These are phyloP conservation scores for Myrmecobius fasciatus DNA, from an alignment of 2,113 vertebrate genomes.

Conservation along the genomic window DNA sequence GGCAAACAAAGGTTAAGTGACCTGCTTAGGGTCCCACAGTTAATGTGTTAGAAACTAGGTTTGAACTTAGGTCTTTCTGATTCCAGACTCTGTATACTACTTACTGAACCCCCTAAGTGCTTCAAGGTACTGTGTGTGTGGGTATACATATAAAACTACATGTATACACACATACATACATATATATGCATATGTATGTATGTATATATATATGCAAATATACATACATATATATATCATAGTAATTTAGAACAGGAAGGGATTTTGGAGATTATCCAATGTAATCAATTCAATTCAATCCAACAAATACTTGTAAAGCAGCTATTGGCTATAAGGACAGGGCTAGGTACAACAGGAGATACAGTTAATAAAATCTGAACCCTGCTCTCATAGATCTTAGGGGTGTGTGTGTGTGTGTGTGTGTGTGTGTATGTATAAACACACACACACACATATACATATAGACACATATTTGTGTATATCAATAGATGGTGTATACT, in stretches of 20 bases:
- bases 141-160: too few relatives aligned
- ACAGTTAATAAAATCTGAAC: neutral
- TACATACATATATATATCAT: neutral
- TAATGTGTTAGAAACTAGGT: neutral
- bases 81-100: neutral
- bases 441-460: too few relatives aligned
- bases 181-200: too few relatives aligned
- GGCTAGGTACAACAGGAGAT: neutral
- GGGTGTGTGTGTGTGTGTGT: neutral
- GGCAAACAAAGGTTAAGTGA: neutral
- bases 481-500: too few relatives aligned
- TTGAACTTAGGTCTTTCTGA: neutral
- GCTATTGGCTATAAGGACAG: neutral
- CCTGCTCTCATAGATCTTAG: neutral
- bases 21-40: neutral
- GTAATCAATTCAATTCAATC: neutral
- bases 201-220: too few relatives aligned
- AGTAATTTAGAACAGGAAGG: neutral
- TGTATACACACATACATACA: too few relatives aligned
- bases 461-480: too few relatives aligned
- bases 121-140: neutral
- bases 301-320: neutral
- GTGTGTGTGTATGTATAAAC: neutral
- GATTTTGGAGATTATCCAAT: neutral
- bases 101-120: neutral